Base-by-base conservation (phyloP, 2,888 invertebrate species). In the Amphipoea oculea region DNA sequence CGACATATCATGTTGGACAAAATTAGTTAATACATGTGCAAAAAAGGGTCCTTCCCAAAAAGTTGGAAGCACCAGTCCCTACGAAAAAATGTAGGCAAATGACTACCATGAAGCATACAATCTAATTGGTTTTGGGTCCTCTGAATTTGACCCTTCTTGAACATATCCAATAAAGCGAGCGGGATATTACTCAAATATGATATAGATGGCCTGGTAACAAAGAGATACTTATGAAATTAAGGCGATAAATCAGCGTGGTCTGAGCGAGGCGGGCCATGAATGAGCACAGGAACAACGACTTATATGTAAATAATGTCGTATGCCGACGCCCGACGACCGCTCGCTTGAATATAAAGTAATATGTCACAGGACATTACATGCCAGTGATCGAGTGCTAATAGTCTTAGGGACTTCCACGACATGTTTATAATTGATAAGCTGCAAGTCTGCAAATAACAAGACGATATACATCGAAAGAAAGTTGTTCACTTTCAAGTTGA, bases 161-260 rank as follows among this genome's bases (percentile, higher is more conserved):
- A 89, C 90, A 87, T 89, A 90, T 93, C 93, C 94, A 94, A 95
- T 94, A 94, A 94, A 92, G 87, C 89, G 88, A 86, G 93, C 86
- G 90, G 90, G 91, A 93, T 95, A 95, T 94, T 93, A 94, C 93
- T 93, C 92, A 92, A 93, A 94, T 94, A 94, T 94, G 94, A 95
- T 94, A 94, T 94, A 94, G 94, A 95, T 92, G 94, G 90, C 92
- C 90, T 91, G 92, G 93, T 94, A 96, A 96, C 96, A 96, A 96
- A 96, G 96, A 96, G 96, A 95, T 95, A 96, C 96, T 96, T 96
- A 96, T 96, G 96, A 97, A 96, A 96, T 96, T 96, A 96, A 96
- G 94, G 94, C 94, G 92, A 96, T 96, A 96, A 96, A 96, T 97
- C 96, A 96, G 93, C 92, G 89, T 91, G 92, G 90, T 89, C 91